Percentiles rank a stretch among this genome's conserved stretches.
Conservation (phyloP, 2,888 invertebrate species). For the Lasioglossum leucozonium region DNA sequence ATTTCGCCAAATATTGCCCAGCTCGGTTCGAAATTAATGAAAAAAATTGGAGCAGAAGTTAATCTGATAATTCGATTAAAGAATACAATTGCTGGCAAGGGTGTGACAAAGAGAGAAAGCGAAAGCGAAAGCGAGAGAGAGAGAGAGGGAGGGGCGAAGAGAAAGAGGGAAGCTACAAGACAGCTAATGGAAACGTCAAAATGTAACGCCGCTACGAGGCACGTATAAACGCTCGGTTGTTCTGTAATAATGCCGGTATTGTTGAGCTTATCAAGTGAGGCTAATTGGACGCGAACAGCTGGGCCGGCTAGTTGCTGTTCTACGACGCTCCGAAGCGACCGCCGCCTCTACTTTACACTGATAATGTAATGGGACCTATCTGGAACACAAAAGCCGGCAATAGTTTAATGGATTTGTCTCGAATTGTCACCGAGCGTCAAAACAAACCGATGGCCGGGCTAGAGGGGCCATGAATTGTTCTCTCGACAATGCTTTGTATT, state of each 20-base stretch:
- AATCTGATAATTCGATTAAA: conserved; percentile 16
- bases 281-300: conserved; percentile 84
- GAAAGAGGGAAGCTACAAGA: conserved; percentile 32
- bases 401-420: conserved; percentile 81
- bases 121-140: conserved; percentile 13
- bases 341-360: conserved; percentile 80
- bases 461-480: conserved; percentile 34
- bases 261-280: conserved; percentile 84
- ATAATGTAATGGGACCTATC: conserved; percentile 83
- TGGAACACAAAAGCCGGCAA: conserved; percentile 81
- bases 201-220: conserved; percentile 76
- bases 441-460: conserved; percentile 72
- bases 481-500: conserved; percentile 40
- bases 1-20: too few species aligned
- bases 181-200: conserved; percentile 74
- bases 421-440: conserved; percentile 78
- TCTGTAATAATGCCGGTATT: conserved; percentile 83
- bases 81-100: not conserved
- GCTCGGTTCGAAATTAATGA: not conserved
- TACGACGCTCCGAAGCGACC: conserved; percentile 62
- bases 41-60: conserved; percentile 20
- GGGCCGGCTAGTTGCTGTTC: conserved; percentile 74
- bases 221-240: conserved; percentile 77
- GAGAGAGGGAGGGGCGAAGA: conserved; percentile 10
- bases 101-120: conserved; percentile 20